Conservation (phyloP, 2,797 vertebrate species). For the Muraenolepis orangiensis region DNA sequence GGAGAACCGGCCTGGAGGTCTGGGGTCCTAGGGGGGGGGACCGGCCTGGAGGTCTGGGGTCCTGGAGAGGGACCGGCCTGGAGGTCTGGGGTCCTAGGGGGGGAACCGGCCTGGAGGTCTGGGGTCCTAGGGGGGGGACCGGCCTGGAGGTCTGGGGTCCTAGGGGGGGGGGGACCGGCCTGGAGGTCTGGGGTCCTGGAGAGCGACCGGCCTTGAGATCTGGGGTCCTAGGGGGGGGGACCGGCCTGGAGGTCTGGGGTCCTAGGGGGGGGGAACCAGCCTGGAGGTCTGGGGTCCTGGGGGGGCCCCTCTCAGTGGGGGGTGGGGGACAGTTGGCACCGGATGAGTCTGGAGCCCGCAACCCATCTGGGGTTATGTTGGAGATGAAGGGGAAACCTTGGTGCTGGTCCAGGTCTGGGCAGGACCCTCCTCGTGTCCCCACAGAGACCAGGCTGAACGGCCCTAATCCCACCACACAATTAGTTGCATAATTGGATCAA, state of each 20-base stretch:
- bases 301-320: constrained; percentile 53
- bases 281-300: constrained; percentile 35
- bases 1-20: constrained; percentile 6
- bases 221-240: too few species aligned
- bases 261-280: not conserved
- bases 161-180: too few species aligned
- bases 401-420: constrained; percentile 69
- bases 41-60: constrained; percentile 15
- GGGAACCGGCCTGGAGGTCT: too few species aligned
- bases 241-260: too few species aligned
- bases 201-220: too few species aligned
- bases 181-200: too few species aligned
- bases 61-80: too few species aligned
- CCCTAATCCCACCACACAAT: constrained; percentile 69
- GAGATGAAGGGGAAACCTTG: constrained; percentile 61
- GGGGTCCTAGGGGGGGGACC: too few species aligned
- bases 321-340: constrained; percentile 61
- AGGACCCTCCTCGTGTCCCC: constrained; percentile 39
- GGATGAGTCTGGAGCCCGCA: constrained; percentile 59
- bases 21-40: constrained; percentile 42
- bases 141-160: too few species aligned
- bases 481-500: constrained; percentile 73
- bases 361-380: constrained; percentile 69
- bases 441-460: constrained; percentile 46
- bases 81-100: too few species aligned